Conservation (phyloP, 2,888 invertebrate species). For the Sisyra terminalis region DNA sequence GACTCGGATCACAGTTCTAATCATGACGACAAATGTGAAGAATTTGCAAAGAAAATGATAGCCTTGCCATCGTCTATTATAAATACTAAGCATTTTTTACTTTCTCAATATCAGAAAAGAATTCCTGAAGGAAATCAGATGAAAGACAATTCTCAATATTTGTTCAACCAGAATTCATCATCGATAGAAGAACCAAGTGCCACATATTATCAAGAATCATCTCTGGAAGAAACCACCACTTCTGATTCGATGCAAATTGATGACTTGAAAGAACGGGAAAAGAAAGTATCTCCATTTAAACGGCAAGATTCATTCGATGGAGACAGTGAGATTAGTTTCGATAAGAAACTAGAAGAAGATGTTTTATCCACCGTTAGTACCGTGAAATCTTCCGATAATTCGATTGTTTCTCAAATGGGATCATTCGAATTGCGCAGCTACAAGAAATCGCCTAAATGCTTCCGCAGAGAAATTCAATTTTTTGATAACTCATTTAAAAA, state of each 20-base stretch:
- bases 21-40: constrained; percentile 34
- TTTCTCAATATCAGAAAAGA: constrained; percentile 19
- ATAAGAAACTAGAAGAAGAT: not conserved
- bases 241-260: constrained; percentile 32
- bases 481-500: not conserved
- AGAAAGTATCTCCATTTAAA: not conserved
- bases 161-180: constrained; percentile 1
- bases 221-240: constrained; percentile 29
- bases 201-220: constrained; percentile 26
- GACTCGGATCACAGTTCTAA: constrained; percentile 34
- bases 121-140: not conserved
- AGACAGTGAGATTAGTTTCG: not conserved
- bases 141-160: not conserved
- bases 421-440: constrained; percentile 6
- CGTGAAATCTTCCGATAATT: not conserved
- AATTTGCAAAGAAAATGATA: constrained; percentile 25
- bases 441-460: constrained; percentile 8
- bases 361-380: not conserved
- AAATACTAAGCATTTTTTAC: constrained; percentile 22
- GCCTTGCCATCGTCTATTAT: constrained; percentile 22
- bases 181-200: constrained; percentile 9
- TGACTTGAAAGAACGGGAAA: constrained; percentile 12
- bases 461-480: not conserved
- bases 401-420: not conserved
- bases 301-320: constrained; percentile 2